phyloP scores from a whole-genome alignment of 2,113 vertebrate species.

The Balaeniceps rex region DNA sequence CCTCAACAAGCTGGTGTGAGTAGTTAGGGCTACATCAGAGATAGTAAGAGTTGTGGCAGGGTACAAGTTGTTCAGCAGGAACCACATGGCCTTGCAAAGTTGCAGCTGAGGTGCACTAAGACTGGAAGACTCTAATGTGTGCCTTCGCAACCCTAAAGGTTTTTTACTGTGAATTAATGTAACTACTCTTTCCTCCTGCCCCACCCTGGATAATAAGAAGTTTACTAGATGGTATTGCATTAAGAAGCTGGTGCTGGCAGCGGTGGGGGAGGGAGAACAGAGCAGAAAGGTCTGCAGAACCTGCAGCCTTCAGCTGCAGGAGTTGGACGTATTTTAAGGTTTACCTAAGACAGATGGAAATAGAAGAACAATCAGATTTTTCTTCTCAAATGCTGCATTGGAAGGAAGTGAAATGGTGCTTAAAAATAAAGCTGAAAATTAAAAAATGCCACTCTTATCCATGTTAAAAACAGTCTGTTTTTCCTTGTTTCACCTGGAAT shows the following conservation, averaged over 20 bases:
- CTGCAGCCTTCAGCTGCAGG: background rate
- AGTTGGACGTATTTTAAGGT: background rate
- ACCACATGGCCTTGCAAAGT: background rate
- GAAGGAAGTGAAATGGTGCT: background rate
- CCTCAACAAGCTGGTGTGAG: background rate
- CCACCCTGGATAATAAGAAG: background rate
- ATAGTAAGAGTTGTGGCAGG: background rate
- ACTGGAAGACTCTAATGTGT: background rate
- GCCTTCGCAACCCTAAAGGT: background rate
- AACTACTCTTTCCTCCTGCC: background rate
- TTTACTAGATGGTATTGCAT: background rate
- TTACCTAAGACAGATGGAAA: background rate
- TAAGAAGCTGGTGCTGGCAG: background rate
- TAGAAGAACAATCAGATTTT: background rate
- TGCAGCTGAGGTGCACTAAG: background rate
- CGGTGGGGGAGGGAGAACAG: background rate
- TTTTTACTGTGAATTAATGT: background rate
- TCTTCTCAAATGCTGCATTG: background rate
- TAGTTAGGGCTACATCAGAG: background rate
- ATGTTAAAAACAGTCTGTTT: background rate
- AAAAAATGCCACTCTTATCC: background rate
- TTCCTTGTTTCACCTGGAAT: background rate
- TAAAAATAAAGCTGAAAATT: background rate
- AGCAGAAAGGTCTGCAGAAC: background rate
- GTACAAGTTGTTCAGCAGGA: background rate